A percentile compares a stretch with the other conserved stretches of the same genome.
These are phyloP conservation scores for Hermaeophaga mercurialis DNA, from an alignment of 2,888 invertebrate genomes.

Conservation along the genomic window DNA sequence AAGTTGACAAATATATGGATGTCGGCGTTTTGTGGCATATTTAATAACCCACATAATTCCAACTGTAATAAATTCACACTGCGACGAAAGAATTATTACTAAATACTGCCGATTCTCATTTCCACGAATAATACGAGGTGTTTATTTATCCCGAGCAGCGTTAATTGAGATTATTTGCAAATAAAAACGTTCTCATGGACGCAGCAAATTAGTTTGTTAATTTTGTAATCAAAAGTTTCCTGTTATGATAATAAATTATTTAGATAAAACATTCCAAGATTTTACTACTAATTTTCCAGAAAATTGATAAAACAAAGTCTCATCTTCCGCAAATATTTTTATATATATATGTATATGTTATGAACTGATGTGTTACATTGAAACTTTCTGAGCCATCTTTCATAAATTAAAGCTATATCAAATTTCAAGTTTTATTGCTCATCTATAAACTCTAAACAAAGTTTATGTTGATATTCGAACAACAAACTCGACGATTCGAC, in stretches of 20 bases:
- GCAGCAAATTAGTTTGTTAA: no score
- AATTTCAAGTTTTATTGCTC: constrained; percentile 7
- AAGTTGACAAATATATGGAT: not conserved
- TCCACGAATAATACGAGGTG: not conserved
- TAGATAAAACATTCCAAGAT: no score
- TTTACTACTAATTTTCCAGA: no score
- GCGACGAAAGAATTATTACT: not conserved
- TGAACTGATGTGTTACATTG: no score
- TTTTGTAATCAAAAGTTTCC: no score
- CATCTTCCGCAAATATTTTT: no score
- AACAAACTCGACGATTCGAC: not conserved
- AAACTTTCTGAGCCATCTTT: no score
- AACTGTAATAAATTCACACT: not conserved
- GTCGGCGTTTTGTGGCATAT: constrained; percentile 8
- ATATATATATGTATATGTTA: no score
- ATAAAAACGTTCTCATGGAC: no score
- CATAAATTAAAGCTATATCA: constrained; percentile 8
- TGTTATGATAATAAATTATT: no score
- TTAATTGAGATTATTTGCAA: not conserved
- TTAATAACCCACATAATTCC: constrained; percentile 10
- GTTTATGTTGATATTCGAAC: constrained; percentile 8
- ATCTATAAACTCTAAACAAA: not conserved
- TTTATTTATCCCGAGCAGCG: not conserved
- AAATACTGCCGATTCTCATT: not conserved
- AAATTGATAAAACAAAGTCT: no score